Base-by-base conservation (phyloP, 2,797 vertebrate species). In the Pampus argenteus region DNA sequence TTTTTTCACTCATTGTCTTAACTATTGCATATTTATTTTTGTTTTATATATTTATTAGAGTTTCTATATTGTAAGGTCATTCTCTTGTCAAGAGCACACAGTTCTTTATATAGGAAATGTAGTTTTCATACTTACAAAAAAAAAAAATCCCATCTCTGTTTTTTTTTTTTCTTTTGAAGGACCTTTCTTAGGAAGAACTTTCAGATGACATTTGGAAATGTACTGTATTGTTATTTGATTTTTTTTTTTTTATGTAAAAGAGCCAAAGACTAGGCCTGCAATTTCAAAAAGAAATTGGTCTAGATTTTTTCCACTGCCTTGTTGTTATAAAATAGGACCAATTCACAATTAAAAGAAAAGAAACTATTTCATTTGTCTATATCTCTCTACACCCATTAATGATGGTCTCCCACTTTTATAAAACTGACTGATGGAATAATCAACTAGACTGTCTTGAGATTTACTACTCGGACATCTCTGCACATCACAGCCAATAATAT, bases 1-100 rank as follows among this genome's bases (percentile, higher is more conserved):
- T 78, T 81, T 66, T 79, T 74, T 77, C 85, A 92, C 90, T 79
- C 60, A 57, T 83, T 89, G 71, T 93, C 89, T 92, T 91, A 88
- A 91, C 83, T 85, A 83, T 91, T 85, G 79, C 90, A 88, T 89
- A 85, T 92, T 90, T 79, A 94, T 91, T 36, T 36, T 81, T 85
- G 82, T 82, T 85, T 68, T 91, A 81, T 89, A 78, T 95, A 95
- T 94, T 93, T 93, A 93, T 91, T 93, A 92, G 88, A 87, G 71
- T 90, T 92, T 94, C 95, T 93, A 89, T 89, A 91, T 73, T 87
- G 70, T 87, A 75, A 44, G 67, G 82, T 80, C 73, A 76, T 82
- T 83, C 67, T 86, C 76, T 86, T 89, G 83, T 91, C 67, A 20
- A 78, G 76, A 85, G 81, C 82, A 86, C 85, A 75, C 47, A 6